phyloP scores from a whole-genome alignment of 1,140 invertebrate genomes.

The Muscidifurax raptorellus region DNA sequence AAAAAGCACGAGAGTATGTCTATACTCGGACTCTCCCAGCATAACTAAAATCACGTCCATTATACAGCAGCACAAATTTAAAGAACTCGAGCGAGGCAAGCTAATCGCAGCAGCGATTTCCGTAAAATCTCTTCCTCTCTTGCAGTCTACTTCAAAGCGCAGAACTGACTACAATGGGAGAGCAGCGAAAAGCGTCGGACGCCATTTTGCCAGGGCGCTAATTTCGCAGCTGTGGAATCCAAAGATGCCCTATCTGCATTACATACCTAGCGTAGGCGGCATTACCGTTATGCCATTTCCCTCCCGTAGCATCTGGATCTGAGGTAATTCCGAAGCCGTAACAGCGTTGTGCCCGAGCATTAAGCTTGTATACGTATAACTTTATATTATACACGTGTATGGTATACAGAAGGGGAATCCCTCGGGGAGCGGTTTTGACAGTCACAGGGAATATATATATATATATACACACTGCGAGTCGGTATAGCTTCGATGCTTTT shows the following conservation, averaged over 20 bases:
- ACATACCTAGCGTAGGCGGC: background rate
- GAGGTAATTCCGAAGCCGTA: background rate
- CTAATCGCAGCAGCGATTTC: conserved; percentile 13
- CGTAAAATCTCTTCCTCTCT: background rate
- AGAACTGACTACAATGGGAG: background rate
- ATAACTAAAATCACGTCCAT: background rate
- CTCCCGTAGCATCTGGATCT: conserved; percentile 14
- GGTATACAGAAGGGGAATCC: background rate
- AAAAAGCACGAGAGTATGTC: background rate
- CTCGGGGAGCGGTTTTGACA: background rate
- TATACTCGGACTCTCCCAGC: background rate
- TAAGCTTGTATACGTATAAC: background rate
- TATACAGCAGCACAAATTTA: background rate
- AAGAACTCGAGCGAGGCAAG: background rate
- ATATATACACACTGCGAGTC: no score
- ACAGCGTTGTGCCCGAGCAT: background rate
- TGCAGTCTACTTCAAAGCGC: background rate
- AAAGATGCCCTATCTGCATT: background rate
- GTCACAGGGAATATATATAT: background rate
- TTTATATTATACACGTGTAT: background rate
- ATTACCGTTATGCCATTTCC: conserved; percentile 17
- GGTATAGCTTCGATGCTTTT: background rate
- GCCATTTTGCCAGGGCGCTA: conserved; percentile 7
- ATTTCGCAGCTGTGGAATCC: background rate
- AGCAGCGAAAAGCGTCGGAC: background rate